These are phyloP conservation scores for Drosophila nr. medialis DNA, from an alignment of 2,888 invertebrate genomes.

Conservation along the genomic window DNA sequence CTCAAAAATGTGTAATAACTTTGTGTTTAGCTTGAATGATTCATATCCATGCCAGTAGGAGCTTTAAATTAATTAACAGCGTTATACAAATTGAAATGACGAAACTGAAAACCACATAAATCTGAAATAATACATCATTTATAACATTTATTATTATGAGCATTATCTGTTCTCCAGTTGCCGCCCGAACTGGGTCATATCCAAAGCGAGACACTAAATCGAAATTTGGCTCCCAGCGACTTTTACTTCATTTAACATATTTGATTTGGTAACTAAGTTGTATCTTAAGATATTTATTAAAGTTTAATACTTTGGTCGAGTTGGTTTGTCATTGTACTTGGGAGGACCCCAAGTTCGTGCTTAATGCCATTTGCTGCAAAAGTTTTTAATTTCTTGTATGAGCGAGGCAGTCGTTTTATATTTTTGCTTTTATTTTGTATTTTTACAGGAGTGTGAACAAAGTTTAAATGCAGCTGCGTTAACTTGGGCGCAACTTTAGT, in stretches of 20 bases:
- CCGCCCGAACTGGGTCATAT: neutral
- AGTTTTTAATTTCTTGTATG: constrained; percentile 66
- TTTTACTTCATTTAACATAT: neutral
- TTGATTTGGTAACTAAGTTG: neutral
- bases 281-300: constrained; percentile 7
- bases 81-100: neutral
- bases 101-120: constrained; percentile 7
- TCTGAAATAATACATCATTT: neutral
- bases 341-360: constrained; percentile 42
- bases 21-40: constrained; percentile 7
- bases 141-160: neutral
- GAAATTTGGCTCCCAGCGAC: neutral
- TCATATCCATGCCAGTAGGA: neutral
- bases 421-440: constrained; percentile 12
- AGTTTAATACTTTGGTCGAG: constrained; percentile 20
- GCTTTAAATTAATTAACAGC: constrained; percentile 9
- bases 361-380: constrained; percentile 59
- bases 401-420: constrained; percentile 11
- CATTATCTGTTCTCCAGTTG: neutral
- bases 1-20: constrained; percentile 1
- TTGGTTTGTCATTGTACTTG: constrained; percentile 32
- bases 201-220: neutral
- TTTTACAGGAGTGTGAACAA: constrained; percentile 48
- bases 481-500: constrained; percentile 65
- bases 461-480: constrained; percentile 76